These are phyloP conservation scores for Pandemis cinnamomeana DNA, from an alignment of 2,888 invertebrate species.

Conservation along the genomic window DNA sequence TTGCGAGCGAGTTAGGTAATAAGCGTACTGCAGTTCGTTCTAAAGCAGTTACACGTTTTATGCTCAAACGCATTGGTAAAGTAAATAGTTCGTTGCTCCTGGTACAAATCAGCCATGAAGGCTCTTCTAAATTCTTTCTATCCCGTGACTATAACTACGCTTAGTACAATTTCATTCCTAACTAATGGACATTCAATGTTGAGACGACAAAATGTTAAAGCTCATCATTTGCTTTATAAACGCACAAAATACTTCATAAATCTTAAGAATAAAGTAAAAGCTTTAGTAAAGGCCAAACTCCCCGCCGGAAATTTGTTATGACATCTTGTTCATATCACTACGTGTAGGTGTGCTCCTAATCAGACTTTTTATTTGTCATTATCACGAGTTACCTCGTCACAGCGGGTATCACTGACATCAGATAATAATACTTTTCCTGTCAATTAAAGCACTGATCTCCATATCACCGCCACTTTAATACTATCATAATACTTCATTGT, in stretches of 20 bases:
- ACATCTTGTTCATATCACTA: slow-evolving; percentile 1
- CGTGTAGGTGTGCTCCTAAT: slow-evolving; percentile 5
- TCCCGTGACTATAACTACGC: neutral
- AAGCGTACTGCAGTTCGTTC: no score
- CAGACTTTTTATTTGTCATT: slow-evolving; percentile 31
- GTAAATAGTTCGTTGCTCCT: no score
- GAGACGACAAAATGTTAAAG: neutral
- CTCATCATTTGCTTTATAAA: neutral
- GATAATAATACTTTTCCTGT: slow-evolving; percentile 36
- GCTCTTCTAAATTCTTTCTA: no score
- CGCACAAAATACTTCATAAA: neutral
- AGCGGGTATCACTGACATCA: slow-evolving; percentile 19
- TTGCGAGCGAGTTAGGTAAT: no score
- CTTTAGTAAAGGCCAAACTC: neutral
- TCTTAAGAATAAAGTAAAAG: neutral
- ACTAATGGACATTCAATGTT: neutral
- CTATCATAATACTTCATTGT: slow-evolving; percentile 36
- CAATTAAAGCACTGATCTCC: slow-evolving; percentile 30
- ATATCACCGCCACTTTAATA: slow-evolving; percentile 34
- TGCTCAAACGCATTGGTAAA: no score
- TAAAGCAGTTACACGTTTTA: no score
- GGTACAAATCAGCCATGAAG: no score
- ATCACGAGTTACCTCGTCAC: slow-evolving; percentile 38
- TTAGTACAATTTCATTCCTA: neutral
- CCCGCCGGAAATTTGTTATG: neutral